Evolutionary conservation across 2,113 vertebrate species (phyloP), one percentile per base, ranked within the genome.

Genomic region (Otus sunia): DNA sequence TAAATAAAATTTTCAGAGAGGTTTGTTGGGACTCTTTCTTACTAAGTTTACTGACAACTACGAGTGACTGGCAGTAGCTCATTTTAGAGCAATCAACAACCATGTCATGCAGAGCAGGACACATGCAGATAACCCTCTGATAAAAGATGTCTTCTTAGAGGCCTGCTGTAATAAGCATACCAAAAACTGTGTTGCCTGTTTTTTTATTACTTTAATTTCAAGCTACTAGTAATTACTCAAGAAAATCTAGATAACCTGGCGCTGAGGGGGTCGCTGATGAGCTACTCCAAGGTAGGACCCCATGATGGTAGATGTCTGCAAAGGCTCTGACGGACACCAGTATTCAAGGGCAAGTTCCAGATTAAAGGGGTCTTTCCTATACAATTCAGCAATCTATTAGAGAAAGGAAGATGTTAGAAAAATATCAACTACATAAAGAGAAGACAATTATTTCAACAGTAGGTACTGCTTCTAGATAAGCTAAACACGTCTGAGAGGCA

Each of bases 271-370:
- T 63, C 99, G 97, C 92, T 99, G 99, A 84, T 99, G 98, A 52
- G 99, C 98, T 87, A 99, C 98, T 47, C 99, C 99, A 60, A 99
- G 97, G 86, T 99, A 99, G 63, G 99, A 99, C 9, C 99, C 99
- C 96, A 99, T 98, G 72, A 99, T 96, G 10, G 98, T 97, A 56
- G 99, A 98, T 7, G 98, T 98, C 97, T 99, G 99, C 69, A 99
- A 97, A 50, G 99, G 99, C 88, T 99, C 99, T 2, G 99, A 98
- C 0, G 99, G 99, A 97, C 99, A 99, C 99, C 99, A 99, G 94
- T 99, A 99, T 77, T 99, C 99, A 34, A 99, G 97, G 26, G 98
- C 99, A 88, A 99, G 98, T 82, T 99, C 99, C 92, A 99, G 81
- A 32, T 98, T 98, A 95, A 99, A 99, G 9, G 98, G 96, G 64